Evolutionary conservation across 2,113 vertebrate species (phyloP), one percentile per base, ranked within the genome.

Genomic region (Neopipo cinnamomea): DNA sequence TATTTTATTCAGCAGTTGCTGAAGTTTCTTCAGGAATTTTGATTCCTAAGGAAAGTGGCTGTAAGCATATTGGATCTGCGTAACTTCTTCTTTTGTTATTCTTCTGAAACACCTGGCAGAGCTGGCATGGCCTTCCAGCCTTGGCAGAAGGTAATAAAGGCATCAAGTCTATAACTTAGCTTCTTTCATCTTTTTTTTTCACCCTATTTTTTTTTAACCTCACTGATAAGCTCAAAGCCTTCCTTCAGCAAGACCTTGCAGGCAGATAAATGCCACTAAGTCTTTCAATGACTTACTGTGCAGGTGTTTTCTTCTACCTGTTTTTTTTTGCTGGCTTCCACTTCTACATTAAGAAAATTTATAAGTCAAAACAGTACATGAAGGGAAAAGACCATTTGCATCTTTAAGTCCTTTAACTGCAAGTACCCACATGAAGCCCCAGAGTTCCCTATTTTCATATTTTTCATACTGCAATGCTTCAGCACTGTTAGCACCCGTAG

Each of bases 61-160:
- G 1, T 39, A 53, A 87, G 88, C 83, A 59, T n/a, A 17, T 37
- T 85, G 88, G 82, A 75, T 80, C 35, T 41, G 4, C 7, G 28
- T 55, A 83, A 67, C 0, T 1, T 49, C 74, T 72, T 41, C 81
- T 85, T 92, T 70, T 84, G 25, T 81, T 82, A 14, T 65, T 91
- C 70, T 41, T 72, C 73, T 76, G 86, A 93, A 94, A 92, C 79
- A 94, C 85, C 85, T 94, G 92, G 92, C 59, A 84, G 95, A 81
- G 41, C 66, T 93, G 93, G 82, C 81, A 47, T 23, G 52, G 79
- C 33, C 71, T 87, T 75, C 72, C 80, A 86, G 72, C 56, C 61
- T 93, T 94, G 89, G 75, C 89, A 93, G 87, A 91, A 74, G 31
- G 66, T 58, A 84, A 78, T 79, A 76, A 94, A 75, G 55, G 33